Evolutionary conservation across 2,113 vertebrate genomes (phyloP).

Genomic region (Crotophaga sulcirostris): DNA sequence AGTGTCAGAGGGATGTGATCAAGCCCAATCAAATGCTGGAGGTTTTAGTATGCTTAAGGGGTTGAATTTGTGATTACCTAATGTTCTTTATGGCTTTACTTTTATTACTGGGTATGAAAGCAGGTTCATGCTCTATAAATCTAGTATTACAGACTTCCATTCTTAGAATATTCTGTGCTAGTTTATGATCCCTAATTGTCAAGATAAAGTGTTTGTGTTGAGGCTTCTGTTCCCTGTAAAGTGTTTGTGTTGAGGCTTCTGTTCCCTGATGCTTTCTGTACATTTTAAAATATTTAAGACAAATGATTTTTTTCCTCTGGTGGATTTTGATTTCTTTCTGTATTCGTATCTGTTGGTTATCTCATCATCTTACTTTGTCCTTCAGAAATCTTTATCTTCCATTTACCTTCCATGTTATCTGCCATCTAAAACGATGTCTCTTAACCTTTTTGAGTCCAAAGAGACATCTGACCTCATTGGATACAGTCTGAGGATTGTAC

Average conservation of each 20-base stretch:
- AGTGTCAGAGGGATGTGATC: background rate
- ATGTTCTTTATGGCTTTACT: slow-evolving; percentile 42
- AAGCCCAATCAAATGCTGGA: background rate
- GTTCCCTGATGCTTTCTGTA: background rate
- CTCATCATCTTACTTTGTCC: background rate
- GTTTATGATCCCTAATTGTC: background rate
- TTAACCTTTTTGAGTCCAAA: background rate
- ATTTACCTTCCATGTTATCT: background rate
- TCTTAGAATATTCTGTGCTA: background rate
- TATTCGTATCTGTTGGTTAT: background rate
- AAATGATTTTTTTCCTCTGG: background rate
- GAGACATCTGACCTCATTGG: slow-evolving; percentile 17
- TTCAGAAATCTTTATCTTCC: slow-evolving; percentile 31
- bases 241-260: background rate
- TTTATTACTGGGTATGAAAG: background rate
- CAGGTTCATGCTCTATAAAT: background rate
- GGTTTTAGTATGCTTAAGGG: background rate
- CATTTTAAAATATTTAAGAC: background rate
- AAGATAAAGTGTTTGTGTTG: background rate
- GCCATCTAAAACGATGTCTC: background rate
- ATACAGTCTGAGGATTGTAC: background rate
- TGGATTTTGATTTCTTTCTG: background rate
- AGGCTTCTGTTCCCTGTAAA: background rate
- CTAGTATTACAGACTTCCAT: background rate
- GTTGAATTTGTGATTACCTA: slow-evolving; percentile 27